These are phyloP conservation scores for Sebastes steindachneri DNA, from an alignment of 2,797 vertebrate genomes.

Conservation along the genomic window DNA sequence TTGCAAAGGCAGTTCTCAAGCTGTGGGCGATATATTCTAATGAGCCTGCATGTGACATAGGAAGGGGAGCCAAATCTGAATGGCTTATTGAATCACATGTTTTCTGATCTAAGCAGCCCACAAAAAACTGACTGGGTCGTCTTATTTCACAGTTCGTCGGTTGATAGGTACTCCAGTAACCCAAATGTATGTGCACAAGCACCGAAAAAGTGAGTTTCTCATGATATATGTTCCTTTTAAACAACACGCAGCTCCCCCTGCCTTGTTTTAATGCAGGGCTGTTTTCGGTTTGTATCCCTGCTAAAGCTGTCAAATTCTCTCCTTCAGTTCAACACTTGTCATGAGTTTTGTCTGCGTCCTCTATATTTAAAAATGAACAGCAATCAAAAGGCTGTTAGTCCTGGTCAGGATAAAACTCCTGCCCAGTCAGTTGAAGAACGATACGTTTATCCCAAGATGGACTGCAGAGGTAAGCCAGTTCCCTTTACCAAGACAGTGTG, in stretches of 20 bases:
- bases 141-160: neutral
- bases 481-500: neutral
- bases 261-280: neutral
- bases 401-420: neutral
- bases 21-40: too few species aligned
- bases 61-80: neutral
- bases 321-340: neutral
- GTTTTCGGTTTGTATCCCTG: neutral
- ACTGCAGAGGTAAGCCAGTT: neutral
- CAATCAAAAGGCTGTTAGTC: neutral
- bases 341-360: neutral
- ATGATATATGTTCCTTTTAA: neutral
- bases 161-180: neutral
- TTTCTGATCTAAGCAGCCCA: neutral
- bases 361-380: neutral
- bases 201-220: neutral
- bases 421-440: neutral
- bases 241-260: neutral
- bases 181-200: neutral
- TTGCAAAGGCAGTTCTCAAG: too few species aligned
- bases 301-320: neutral
- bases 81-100: neutral
- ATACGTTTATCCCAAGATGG: neutral
- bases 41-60: neutral
- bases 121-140: neutral